Percentiles rank a stretch among this genome's conserved stretches.
These are phyloP conservation scores for Callinectes sapidus DNA, from an alignment of 2,888 invertebrate species.

Conservation along the genomic window DNA sequence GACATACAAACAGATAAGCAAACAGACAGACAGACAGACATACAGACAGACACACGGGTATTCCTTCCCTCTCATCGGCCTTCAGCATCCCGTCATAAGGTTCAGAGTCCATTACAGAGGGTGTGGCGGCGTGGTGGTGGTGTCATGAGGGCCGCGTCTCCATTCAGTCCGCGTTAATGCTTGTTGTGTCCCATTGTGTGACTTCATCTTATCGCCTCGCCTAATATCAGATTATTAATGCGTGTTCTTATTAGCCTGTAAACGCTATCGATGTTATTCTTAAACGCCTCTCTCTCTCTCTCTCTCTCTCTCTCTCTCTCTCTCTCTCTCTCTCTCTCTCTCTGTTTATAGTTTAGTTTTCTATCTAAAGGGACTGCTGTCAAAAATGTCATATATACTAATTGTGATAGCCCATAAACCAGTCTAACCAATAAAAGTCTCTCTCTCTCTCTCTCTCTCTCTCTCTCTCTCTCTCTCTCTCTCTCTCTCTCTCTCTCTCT, in stretches of 20 bases:
- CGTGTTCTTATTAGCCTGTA: not conserved
- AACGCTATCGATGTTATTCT: no score
- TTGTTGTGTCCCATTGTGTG: not conserved
- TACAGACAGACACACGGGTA: not conserved
- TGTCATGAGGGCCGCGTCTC: not conserved
- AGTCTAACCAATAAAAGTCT: no score
- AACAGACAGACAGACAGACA: not conserved
- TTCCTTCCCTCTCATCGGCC: not conserved
- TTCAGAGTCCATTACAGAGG: not conserved
- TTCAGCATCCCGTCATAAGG: not conserved
- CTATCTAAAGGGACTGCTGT: no score
- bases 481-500: no score
- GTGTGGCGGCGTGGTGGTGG: not conserved
- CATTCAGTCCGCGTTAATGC: not conserved
- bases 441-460: no score
- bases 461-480: no score
- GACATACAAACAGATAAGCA: not conserved
- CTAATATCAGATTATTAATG: not conserved
- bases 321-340: no score
- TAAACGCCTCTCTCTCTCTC: no score
- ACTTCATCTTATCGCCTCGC: not conserved
- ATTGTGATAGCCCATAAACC: no score
- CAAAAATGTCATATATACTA: no score
- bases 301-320: no score
- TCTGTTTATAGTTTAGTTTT: no score